Percentiles rank a stretch among this genome's conserved stretches.
Evolutionary conservation across 2,113 vertebrate species (phyloP).

Genomic region (Australoheros scitulus): DNA sequence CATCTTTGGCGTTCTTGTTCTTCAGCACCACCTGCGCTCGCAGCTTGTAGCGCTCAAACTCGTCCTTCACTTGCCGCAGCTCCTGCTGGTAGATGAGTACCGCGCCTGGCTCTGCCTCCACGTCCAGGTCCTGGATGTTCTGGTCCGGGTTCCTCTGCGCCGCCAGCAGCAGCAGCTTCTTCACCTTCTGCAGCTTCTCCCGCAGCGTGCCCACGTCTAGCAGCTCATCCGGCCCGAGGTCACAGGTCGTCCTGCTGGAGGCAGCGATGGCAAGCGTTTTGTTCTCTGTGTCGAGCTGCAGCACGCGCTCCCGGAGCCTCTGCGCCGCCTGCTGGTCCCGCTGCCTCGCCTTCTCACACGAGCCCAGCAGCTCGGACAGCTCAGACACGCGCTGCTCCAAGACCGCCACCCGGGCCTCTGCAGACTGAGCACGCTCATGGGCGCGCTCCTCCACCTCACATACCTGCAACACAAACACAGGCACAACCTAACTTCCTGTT

Average conservation of each 20-base stretch:
- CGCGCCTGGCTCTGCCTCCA: constrained; percentile 47
- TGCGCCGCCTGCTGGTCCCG: constrained; percentile 86
- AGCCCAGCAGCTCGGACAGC: constrained; percentile 88
- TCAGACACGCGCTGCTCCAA: constrained; percentile 89
- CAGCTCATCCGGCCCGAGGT: constrained; percentile 78
- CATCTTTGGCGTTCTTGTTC: constrained; percentile 87
- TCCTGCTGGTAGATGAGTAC: constrained; percentile 86
- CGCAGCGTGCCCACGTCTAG: constrained; percentile 82
- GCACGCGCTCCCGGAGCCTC: constrained; percentile 86
- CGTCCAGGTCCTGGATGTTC: constrained; percentile 78
- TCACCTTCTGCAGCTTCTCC: constrained; percentile 89
- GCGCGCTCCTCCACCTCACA: constrained; percentile 84
- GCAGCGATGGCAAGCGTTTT: constrained; percentile 86
- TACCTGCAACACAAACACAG: constrained; percentile 68
- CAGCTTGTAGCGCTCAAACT: constrained; percentile 94
- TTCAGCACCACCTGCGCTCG: constrained; percentile 92
- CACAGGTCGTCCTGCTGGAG: constrained; percentile 75
- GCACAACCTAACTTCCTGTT: neutral
- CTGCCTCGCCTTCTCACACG: constrained; percentile 87
- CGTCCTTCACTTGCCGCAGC: constrained; percentile 90
- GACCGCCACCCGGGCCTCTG: constrained; percentile 86
- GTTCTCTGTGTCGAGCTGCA: constrained; percentile 93
- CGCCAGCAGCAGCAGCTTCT: constrained; percentile 82
- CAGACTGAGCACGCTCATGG: constrained; percentile 81
- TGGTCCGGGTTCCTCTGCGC: constrained; percentile 75